These are phyloP conservation scores for Microcebus lehilahytsara DNA, from an alignment of 2,113 vertebrate species.

Conservation along the genomic window DNA sequence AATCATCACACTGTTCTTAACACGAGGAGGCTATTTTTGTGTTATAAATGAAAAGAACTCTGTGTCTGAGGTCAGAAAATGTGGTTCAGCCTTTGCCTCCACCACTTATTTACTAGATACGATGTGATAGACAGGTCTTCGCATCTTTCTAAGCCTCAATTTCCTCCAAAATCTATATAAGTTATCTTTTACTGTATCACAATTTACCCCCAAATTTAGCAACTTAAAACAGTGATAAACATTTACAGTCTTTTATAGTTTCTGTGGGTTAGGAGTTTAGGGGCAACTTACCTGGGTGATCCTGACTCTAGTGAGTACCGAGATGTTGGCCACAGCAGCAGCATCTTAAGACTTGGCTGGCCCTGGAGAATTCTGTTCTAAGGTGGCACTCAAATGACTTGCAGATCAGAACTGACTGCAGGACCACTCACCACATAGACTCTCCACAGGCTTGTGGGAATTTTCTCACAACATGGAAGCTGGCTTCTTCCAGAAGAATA, in stretches of 20 bases:
- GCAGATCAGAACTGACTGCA: neutral
- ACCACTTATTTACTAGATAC: neutral
- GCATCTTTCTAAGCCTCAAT: neutral
- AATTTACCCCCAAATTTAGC: neutral
- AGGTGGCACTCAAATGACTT: neutral
- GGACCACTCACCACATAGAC: neutral
- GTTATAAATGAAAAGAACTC: neutral
- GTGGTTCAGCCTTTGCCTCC: neutral
- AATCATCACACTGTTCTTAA: neutral
- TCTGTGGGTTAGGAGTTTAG: neutral
- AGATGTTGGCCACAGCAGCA: neutral
- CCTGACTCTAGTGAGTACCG: neutral
- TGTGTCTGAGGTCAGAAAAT: neutral
- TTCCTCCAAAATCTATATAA: neutral
- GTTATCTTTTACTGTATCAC: neutral
- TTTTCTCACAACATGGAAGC: neutral
- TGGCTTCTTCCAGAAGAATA: neutral
- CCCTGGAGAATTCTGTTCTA: neutral
- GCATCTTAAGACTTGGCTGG: neutral
- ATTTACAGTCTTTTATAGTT: neutral
- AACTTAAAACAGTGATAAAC: neutral
- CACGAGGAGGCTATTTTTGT: neutral
- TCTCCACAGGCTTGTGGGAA: no score
- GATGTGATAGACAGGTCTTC: neutral
- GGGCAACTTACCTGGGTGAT: neutral